Evolutionary conservation across 2,797 vertebrate species (phyloP), one percentile per base, ranked within the genome.

Genomic region (Artibeus jamaicensis): DNA sequence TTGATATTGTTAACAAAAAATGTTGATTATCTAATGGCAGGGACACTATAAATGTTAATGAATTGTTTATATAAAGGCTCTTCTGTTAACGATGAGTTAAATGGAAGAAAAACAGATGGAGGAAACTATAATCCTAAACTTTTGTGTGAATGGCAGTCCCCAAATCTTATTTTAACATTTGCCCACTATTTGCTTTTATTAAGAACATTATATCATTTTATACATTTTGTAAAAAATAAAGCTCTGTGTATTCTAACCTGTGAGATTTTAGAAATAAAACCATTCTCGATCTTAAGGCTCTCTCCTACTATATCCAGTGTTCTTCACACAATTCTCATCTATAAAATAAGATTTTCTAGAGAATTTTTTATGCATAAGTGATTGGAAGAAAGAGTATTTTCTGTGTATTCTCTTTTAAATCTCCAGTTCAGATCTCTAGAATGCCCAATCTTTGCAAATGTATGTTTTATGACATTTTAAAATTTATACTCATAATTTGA

Each of bases 161-260:
- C 46, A 74, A 14, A 71, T 76, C 10, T 85, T 88, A 55, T 62
- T 89, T 87, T 10, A 68, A 12, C 12, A 87, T 74, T 91, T 78
- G 34, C 9, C n/a, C 14, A 88, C 10, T 39, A 50, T 93, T 86
- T 83, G 5, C 44, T 85, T 95, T 92, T 87, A 92, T 87, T 79
- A 88, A 37, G 39, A 15, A 55, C 79, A 7, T 70, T 85, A 57
- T 12, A 84, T 62, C 16, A 71, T 71, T 55, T 68, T 82, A 76
- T 37, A 86, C 16, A 29, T 11, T 84, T 85, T 55, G 29, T 15
- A 79, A 53, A 15, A 88, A 77, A 57, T 19, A 89, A 94, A 86
- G 8, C 29, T 70, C 46, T 91, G 37, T 53, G 26, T 59, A 55
- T 39, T 68, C 15, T 57, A 92, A 87, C 18, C 5, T 22, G 26